Evolutionary conservation across 2,888 invertebrate species (phyloP), one percentile per base, ranked within the genome.

Genomic region (Latrodectus elegans): DNA sequence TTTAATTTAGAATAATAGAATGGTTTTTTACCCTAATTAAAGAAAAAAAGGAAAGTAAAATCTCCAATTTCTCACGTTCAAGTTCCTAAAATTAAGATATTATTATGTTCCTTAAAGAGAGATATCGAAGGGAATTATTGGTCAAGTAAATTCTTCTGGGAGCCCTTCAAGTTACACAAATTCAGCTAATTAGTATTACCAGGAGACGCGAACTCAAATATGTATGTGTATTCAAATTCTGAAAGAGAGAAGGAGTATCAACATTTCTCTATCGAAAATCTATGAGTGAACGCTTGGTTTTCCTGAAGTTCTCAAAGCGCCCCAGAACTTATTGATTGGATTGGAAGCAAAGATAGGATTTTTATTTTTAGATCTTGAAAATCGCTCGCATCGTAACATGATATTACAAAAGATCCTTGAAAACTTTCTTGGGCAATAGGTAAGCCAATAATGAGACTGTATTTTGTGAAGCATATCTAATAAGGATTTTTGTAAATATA

Each of bases 251-350:
- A 68, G n/a, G 12, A n/a, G n/a, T 60, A 80, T 64, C 22, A 52
- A 38, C 67, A 22, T 80, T 60, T 72, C 72, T 60, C 38, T 74
- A 81, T 81, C 67, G 81, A 65, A 81, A 81, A 81, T 81, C 81
- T 17, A 81, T 81, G 52, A 64, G 65, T 65, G 53, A 74, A 22
- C 52, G 73, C 67, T 81, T 17, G 65, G 53, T 72, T 38, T 52
- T 73, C 53, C 67, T 53, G 52, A 26, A 67, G 67, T 81, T 81
- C 53, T 52, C 73, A 64, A 74, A 73, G 64, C 65, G 53, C 26
- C 81, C 81, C 81, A 51, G 73, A 81, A 74, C 26, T 81, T 81
- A 81, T 81, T 81, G 81, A 81, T 81, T 81, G 73, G 73, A 3
- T 68, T 12, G 14, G 80, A 52, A 49, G 49, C 11, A 71, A 71